These are phyloP conservation scores for Dipus sagitta DNA, from an alignment of 2,797 vertebrate species.

Conservation along the genomic window DNA sequence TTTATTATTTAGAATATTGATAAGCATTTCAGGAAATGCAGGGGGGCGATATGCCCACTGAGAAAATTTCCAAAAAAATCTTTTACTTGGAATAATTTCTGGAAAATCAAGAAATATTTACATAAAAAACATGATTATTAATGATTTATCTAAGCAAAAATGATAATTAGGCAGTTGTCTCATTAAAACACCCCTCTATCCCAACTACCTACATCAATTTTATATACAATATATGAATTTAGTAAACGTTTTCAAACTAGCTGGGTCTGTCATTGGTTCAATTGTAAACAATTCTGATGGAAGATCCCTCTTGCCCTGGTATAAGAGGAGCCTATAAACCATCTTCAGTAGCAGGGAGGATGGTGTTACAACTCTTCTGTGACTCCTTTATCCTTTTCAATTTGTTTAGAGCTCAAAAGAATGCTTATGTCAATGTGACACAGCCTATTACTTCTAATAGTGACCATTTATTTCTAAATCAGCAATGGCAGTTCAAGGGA, in stretches of 20 bases:
- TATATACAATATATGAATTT: not conserved
- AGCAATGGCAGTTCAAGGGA: not conserved
- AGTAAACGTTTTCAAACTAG: not conserved
- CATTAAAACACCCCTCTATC: not conserved
- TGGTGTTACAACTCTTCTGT: not conserved
- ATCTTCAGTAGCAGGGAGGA: not conserved
- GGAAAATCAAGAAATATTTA: not conserved
- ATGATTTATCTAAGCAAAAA: not conserved
- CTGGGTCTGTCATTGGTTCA: not conserved
- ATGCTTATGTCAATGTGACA: not conserved
- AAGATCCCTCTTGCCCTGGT: not conserved
- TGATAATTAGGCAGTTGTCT: not conserved
- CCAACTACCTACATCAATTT: not conserved
- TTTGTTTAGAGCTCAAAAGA: conserved; percentile 10
- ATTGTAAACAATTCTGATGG: not conserved
- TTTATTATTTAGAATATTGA: not conserved
- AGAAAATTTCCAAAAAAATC: not conserved
- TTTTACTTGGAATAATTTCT: not conserved
- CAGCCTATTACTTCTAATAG: not conserved
- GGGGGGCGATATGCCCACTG: not conserved
- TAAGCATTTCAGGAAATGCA: not conserved
- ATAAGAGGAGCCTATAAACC: not conserved
- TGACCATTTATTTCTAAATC: not conserved
- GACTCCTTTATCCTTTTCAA: not conserved
- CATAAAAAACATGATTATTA: not conserved